Base-by-base conservation (phyloP, 2,888 invertebrate genomes). In the Acleris cristana region DNA sequence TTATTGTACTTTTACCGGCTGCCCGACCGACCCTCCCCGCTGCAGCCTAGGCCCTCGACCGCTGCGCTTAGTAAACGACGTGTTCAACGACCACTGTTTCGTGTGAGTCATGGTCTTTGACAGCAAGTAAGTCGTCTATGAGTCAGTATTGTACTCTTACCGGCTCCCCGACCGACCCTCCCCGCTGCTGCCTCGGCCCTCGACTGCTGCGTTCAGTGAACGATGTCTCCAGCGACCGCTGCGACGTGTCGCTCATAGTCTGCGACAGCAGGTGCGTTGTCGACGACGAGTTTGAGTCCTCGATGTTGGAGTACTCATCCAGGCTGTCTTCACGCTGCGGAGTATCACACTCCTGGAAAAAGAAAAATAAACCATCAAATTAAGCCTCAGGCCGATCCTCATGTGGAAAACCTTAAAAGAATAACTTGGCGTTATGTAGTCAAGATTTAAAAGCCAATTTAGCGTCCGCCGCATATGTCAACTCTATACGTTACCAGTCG, bases 261-360 rank as follows among this genome's bases (percentile, higher is more conserved):
- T 89, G 90, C 2, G 90, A 88, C 1, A 90, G 82, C 1, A 90
- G 82, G n/a, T 89, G 92, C 6, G 89, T 88, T 1, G 89, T 89
- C 0, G 90, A 89, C 0, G 90, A 89, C 0, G 90, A 91, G 75
- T 88, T 87, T 0, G 90, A 88, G 71, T 90, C 90, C 48, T 89
- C 92, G 1, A 89, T 84, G 72, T 88, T 90, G 23, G 91, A 91
- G 70, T 77, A 88, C 40, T 90, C 90, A 45, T 92, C 91, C 0
- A 89, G 86, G 69, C 91, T 91, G 70, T 90, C 91, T 16, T 90
- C 91, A 56, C 91, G 83, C 69, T 90, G 90, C 21, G 85, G 87
- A 0, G 87, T 89, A 64, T 91, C 92, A 0, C 89, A 92, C 77
- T 92, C 91, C 90, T 92, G 75, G 12, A 68, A 61, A 63, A 68